Evolutionary conservation across 2,888 invertebrate species (phyloP), one percentile per base, ranked within the genome.

Genomic region (Epinotia ramella): DNA sequence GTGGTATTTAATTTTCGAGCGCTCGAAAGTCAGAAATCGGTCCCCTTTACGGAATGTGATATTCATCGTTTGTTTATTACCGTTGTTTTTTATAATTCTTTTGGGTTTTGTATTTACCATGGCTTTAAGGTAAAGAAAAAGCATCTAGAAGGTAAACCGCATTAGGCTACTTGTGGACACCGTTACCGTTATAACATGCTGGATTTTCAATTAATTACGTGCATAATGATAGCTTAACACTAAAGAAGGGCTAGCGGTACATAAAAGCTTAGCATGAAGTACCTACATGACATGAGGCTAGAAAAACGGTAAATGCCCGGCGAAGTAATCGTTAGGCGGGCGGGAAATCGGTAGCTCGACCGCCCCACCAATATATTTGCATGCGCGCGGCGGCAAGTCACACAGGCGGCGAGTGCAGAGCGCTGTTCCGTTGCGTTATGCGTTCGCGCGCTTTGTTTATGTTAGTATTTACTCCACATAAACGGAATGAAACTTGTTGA

Each of bases 401-500:
- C 56, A 33, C 64, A 44, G 13, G 12, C 60, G 65, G 78, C 83
- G 82, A 88, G 87, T 87, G 87, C 88, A 85, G 81, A 87, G 82
- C 84, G 82, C 78, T 91, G 88, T 88, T 87, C 77, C 78, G 76
- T 77, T 53, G 80, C 83, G 81, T 83, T 84, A 82, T 80, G 84
- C 82, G 82, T 83, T 83, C 80, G 79, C 81, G 77, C 80, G 80
- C 84, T 87, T 88, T 89, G 88, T 92, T 91, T 92, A 90, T 90
- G 88, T 89, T 87, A 88, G 88, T 89, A 86, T 88, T 86, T 84
- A 82, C 84, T 84, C 81, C 81, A 87, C 91, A 84, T 89, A 91
- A 91, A 92, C 87, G 90, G 89, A 89, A 89, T 89, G 88, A 87
- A 84, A 87, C 86, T 88, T 84, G 89, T 86, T 86, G 83, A 84